Evolutionary conservation across 2,113 vertebrate genomes (phyloP), one percentile per base, ranked within the genome.

Genomic region (Hylia prasina): DNA sequence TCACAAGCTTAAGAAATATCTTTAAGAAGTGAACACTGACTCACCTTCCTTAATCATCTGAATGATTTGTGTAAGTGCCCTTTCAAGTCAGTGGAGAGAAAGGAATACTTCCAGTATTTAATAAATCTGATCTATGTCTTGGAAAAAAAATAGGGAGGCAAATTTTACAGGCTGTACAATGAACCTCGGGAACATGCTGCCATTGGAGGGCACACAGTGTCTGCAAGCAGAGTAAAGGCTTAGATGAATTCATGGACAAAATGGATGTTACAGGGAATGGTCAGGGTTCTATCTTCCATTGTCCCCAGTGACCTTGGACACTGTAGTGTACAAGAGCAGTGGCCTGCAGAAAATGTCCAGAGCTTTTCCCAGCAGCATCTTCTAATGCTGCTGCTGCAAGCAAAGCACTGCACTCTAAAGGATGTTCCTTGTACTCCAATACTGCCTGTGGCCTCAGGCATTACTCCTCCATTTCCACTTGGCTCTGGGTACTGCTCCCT

Each of bases 41-140:
- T 80, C 28, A 33, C 6, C 5, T 63, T 88, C 33, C 40, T 61
- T 37, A 87, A 33, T 83, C 42, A 42, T 40, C 31, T 33, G 31
- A 77, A 27, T 0, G 0, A 50, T 45, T 30, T 2, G 3, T 42
- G 3, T 18, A 60, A 65, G 15, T 63, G 16, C 14, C 21, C 40
- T 89, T 78, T 63, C 11, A 37, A 33, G 24, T 51, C 56, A 89
- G 33, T 24, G 44, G 31, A 71, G 56, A 79, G 50, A 47, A 96
- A 78, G 18, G 64, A 91, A 40, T 25, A 24, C 19, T 65, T 94
- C 22, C 50, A 44, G 31, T 53, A 44, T 83, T 42, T 81, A 70
- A 70, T 57, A 30, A 53, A 18, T 61, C 58, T 73, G 42, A 75
- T 75, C 39, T 54, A n/a, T 13, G 13, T 33, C 14, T 61, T 81